Percentiles rank a stretch among this genome's conserved stretches.
These are phyloP conservation scores for Antheraea mylitta DNA, from an alignment of 1,140 invertebrate species.

Conservation along the genomic window DNA sequence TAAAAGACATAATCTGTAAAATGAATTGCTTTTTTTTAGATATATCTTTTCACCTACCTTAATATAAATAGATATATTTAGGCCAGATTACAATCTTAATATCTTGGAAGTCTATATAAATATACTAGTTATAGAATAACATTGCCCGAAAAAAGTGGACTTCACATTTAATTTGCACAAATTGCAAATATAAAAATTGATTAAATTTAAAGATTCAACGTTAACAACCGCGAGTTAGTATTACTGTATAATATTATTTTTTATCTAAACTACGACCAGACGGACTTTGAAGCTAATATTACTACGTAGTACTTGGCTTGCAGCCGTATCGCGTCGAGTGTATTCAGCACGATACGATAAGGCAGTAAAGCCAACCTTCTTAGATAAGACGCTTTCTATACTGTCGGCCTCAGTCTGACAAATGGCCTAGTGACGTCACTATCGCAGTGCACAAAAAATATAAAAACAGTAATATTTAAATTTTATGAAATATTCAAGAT, in stretches of 20 bases:
- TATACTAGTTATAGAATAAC: too few relatives aligned
- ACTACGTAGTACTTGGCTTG: constrained; percentile 30
- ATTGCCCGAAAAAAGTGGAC: too few relatives aligned
- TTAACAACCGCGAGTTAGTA: background rate
- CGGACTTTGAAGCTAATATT: constrained; percentile 29
- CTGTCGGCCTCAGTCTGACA: constrained; percentile 54
- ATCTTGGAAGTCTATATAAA: too few relatives aligned
- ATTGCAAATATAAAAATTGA: too few relatives aligned
- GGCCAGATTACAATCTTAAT: too few relatives aligned
- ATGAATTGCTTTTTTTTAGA: too few relatives aligned
- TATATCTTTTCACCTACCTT: too few relatives aligned
- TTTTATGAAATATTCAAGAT: background rate
- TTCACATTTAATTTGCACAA: too few relatives aligned
- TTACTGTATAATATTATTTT: background rate
- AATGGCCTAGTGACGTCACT: constrained; percentile 48
- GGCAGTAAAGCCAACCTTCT: constrained; percentile 60
- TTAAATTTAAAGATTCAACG: background rate
- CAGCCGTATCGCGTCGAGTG: constrained; percentile 9
- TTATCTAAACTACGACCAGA: background rate
- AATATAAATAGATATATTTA: too few relatives aligned
- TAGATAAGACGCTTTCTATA: constrained; percentile 58
- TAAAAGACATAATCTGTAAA: too few relatives aligned
- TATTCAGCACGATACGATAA: constrained; percentile 49
- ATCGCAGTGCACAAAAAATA: background rate
- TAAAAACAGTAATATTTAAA: background rate